A percentile compares a stretch with the other conserved stretches of the same genome.
phyloP scores from a whole-genome alignment of 2,113 vertebrate genomes.

The Mesocricetus auratus region DNA sequence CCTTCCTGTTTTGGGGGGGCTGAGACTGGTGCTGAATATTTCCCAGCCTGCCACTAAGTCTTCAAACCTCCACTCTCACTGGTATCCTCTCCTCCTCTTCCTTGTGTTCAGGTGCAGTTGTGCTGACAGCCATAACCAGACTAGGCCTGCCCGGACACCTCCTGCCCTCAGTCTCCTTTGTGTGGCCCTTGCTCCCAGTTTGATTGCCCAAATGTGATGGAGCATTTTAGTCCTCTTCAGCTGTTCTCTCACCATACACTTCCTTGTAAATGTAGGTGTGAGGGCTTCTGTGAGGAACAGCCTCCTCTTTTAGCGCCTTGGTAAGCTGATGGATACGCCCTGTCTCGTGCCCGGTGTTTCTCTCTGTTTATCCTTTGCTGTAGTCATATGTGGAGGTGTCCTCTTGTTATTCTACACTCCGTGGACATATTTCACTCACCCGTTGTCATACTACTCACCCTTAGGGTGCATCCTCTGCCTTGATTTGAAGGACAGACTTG shows the following conservation, averaged over 20 bases:
- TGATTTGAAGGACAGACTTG: not conserved
- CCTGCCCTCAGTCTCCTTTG: not conserved
- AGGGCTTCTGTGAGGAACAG: not conserved
- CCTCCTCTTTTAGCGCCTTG: not conserved
- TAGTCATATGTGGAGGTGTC: not conserved
- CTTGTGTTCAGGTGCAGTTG: not conserved
- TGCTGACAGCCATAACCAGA: not conserved
- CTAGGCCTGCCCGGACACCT: fast-evolving
- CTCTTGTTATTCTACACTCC: not conserved
- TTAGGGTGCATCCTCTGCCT: too few relatives aligned
- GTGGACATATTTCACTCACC: not conserved
- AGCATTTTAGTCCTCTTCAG: not conserved
- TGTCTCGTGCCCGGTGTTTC: not conserved
- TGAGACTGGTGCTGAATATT: too few relatives aligned
- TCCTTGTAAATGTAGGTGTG: not conserved
- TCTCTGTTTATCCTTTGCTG: not conserved
- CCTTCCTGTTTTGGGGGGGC: not conserved
- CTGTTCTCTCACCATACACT: too few relatives aligned
- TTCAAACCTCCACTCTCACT: not conserved
- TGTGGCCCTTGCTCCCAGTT: not conserved
- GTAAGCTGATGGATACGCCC: fast-evolving
- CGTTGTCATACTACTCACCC: not conserved
- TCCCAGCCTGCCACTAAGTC: not conserved
- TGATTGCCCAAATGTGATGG: fast-evolving
- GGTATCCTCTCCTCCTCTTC: fast-evolving